phyloP scores from a whole-genome alignment of 2,113 vertebrate species.

The Urocitellus parryii region DNA sequence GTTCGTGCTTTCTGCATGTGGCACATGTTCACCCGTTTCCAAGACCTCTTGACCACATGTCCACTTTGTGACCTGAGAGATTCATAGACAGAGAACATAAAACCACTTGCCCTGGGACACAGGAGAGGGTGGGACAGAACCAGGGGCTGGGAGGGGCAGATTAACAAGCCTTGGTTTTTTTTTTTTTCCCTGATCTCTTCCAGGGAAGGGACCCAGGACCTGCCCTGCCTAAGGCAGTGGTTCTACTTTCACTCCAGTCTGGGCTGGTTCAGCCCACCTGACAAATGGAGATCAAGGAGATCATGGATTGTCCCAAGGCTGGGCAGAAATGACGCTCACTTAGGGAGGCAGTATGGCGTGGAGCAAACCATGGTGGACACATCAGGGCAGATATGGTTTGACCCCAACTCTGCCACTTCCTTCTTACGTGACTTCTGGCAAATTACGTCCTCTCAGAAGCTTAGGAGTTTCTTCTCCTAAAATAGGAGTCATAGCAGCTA shows the following conservation, averaged over 20 bases:
- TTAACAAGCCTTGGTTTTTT: neutral
- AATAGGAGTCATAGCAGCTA: neutral
- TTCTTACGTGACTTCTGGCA: neutral
- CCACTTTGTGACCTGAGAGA: neutral
- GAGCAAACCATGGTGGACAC: neutral
- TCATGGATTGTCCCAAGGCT: neutral
- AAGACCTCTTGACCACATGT: neutral
- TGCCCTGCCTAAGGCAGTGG: fast-evolving
- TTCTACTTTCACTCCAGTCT: neutral
- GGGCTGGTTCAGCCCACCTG: neutral
- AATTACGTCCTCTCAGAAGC: neutral
- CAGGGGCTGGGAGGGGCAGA: neutral
- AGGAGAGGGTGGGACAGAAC: neutral
- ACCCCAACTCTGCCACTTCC: neutral
- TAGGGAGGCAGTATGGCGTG: too few species aligned
- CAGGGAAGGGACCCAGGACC: neutral
- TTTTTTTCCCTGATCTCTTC: neutral
- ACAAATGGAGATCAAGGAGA: neutral
- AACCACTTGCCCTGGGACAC: neutral
- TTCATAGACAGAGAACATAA: neutral
- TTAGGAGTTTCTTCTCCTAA: neutral
- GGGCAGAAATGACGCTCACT: neutral
- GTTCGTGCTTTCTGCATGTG: neutral
- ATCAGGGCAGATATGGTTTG: neutral
- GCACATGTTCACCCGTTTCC: neutral